A percentile compares a stretch with the other conserved stretches of the same genome.
Conservation (phyloP, 2,113 vertebrate genomes). For the Sylvietta virens region DNA sequence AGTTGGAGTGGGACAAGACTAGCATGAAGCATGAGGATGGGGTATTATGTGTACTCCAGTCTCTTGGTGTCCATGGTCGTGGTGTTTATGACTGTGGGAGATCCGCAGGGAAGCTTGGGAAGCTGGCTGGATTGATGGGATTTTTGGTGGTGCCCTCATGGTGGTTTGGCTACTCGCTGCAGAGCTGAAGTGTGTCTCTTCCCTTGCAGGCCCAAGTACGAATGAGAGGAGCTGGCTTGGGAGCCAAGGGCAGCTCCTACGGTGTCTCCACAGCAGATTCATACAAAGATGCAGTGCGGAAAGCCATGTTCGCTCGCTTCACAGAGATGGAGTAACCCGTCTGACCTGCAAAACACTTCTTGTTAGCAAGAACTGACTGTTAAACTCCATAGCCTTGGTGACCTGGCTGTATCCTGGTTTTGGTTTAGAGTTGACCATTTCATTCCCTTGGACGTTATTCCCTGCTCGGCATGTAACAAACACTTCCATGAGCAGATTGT, state of each 20-base stretch:
- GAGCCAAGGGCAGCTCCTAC: constrained; percentile 93
- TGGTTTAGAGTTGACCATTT: constrained; percentile 57
- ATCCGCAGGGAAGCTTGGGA: neutral
- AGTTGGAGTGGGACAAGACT: neutral
- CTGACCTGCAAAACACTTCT: neutral
- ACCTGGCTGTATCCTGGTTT: constrained; percentile 42
- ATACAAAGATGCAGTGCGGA: constrained; percentile 95
- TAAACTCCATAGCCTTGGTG: constrained; percentile 41
- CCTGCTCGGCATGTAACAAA: constrained; percentile 19
- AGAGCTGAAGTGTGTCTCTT: neutral
- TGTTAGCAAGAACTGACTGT: constrained; percentile 43
- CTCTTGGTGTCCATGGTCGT: neutral
- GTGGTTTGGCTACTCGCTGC: fast-evolving
- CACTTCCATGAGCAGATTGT: constrained; percentile 25
- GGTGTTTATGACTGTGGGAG: fast-evolving
- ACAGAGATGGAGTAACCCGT: constrained; percentile 88
- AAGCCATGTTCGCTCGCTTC: constrained; percentile 99
- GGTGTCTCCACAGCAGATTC: constrained; percentile 89
- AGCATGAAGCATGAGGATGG: fast-evolving
- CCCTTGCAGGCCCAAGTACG: constrained; percentile 86
- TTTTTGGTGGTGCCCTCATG: fast-evolving
- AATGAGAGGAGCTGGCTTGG: constrained; percentile 92
- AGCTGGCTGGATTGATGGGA: neutral
- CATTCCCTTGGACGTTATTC: constrained; percentile 40
- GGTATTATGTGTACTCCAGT: fast-evolving